phyloP scores from a whole-genome alignment of 2,113 vertebrate genomes.

The Thomomys bottae region DNA sequence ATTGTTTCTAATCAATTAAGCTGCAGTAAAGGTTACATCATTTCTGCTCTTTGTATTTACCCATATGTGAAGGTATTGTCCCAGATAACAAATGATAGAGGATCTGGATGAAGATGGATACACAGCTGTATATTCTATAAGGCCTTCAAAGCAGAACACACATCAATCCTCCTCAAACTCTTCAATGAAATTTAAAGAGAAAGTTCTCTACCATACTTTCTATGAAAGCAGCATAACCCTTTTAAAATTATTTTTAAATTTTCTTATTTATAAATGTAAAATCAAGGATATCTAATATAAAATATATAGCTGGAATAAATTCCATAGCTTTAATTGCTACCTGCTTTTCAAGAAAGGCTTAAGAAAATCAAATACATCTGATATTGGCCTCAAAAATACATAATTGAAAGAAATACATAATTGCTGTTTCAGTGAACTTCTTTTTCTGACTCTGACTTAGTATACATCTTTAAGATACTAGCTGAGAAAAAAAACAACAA shows the following conservation, averaged over 20 bases:
- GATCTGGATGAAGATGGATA: not conserved
- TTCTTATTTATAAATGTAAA: no score
- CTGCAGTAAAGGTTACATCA: not conserved
- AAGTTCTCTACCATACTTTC: no score
- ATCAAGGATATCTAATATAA: not conserved
- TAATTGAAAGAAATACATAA: not conserved
- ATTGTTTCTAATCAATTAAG: not conserved
- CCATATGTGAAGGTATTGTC: not conserved
- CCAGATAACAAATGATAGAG: slow-evolving; percentile 22
- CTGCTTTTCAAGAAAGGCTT: not conserved
- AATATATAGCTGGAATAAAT: not conserved
- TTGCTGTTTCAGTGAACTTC: not conserved
- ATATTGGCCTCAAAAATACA: no score
- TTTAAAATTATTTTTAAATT: no score
- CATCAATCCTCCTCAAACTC: no score
- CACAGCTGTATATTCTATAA: no score
- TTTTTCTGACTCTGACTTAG: not conserved
- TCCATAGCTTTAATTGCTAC: not conserved
- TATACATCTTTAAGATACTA: slow-evolving; percentile 5
- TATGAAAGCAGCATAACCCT: no score
- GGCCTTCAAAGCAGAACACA: no score
- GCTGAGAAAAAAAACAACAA: no score
- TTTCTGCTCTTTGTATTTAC: slow-evolving; percentile 8
- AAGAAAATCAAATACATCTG: no score
- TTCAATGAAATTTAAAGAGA: no score